phyloP scores from a whole-genome alignment of 1,140 invertebrate genomes.

The Drosophila funebris region DNA sequence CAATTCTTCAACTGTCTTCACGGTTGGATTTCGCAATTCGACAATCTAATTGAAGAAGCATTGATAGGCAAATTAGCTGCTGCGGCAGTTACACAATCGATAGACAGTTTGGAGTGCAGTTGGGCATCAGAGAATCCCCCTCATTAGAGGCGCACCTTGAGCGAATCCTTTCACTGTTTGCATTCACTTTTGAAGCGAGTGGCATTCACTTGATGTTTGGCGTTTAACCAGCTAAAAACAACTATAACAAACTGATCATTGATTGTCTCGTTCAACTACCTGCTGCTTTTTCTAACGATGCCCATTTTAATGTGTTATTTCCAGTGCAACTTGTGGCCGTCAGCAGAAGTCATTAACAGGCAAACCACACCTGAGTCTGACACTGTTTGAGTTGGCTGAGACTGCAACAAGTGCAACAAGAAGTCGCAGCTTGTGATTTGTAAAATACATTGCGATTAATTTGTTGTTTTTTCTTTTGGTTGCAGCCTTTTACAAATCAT shows the following conservation, averaged over 20 bases:
- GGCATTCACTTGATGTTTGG: constrained; percentile 37
- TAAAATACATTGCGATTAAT: constrained; percentile 60
- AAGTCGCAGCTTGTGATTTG: constrained; percentile 60
- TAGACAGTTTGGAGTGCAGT: neutral
- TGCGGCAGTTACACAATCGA: constrained; percentile 36
- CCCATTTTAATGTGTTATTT: constrained; percentile 62
- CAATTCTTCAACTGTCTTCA: neutral
- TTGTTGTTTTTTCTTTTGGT: constrained; percentile 24
- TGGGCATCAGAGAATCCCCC: neutral
- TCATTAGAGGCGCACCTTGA: constrained; percentile 38
- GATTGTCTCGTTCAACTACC: constrained; percentile 16
- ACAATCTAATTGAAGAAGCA: constrained; percentile 56
- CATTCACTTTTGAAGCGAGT: constrained; percentile 30
- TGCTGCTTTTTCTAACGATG: constrained; percentile 23
- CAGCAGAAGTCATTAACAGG: constrained; percentile 73
- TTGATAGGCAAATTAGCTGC: constrained; percentile 66
- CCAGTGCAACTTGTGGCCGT: constrained; percentile 55
- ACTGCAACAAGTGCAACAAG: constrained; percentile 27
- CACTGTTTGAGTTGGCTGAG: constrained; percentile 44
- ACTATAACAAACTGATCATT: constrained; percentile 36
- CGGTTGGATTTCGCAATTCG: constrained; percentile 46
- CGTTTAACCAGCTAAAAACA: constrained; percentile 48
- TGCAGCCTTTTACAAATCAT: constrained; percentile 27
- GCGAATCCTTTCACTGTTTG: constrained; percentile 34
- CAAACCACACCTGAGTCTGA: constrained; percentile 57